phyloP scores from a whole-genome alignment of 2,888 invertebrate genomes.

The Buathra laborator region DNA sequence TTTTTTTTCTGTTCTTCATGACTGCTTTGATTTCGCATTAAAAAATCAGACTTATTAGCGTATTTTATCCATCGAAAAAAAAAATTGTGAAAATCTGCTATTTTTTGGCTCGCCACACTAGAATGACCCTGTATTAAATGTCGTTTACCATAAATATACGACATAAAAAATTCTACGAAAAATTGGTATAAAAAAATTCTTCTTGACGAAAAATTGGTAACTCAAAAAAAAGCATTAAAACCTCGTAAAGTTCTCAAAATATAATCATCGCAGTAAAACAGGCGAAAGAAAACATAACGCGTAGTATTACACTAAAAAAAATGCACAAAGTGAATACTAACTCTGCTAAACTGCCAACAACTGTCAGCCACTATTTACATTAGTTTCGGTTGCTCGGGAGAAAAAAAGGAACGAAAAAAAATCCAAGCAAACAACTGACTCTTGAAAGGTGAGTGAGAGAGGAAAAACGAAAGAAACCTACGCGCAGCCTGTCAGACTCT shows the following conservation, averaged over 20 bases:
- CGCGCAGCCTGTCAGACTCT: slow-evolving; percentile 38
- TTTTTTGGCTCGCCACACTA: too few species aligned
- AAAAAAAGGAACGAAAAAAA: slow-evolving; percentile 5
- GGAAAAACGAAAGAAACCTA: slow-evolving; percentile 28
- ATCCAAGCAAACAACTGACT: slow-evolving; percentile 37
- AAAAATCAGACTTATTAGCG: too few species aligned
- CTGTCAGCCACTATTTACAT: slow-evolving; percentile 14
- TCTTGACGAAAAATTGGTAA: neutral
- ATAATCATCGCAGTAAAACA: neutral
- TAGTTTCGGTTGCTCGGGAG: neutral
- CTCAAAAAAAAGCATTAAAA: neutral
- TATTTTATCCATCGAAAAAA: too few species aligned
- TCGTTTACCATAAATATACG: too few species aligned
- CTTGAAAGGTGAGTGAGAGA: slow-evolving; percentile 38
- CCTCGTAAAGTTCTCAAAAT: neutral
- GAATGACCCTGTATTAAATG: too few species aligned
- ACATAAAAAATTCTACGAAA: too few species aligned
- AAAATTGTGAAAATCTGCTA: too few species aligned
- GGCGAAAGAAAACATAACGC: slow-evolving; percentile 9
- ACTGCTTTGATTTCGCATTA: too few species aligned
- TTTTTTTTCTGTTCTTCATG: too few species aligned
- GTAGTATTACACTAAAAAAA: neutral
- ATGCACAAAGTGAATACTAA: slow-evolving; percentile 7
- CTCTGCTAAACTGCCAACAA: slow-evolving; percentile 16
- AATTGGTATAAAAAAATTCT: neutral